These are phyloP conservation scores for Metacarcinus magister DNA, from an alignment of 2,888 invertebrate species.

Conservation along the genomic window DNA sequence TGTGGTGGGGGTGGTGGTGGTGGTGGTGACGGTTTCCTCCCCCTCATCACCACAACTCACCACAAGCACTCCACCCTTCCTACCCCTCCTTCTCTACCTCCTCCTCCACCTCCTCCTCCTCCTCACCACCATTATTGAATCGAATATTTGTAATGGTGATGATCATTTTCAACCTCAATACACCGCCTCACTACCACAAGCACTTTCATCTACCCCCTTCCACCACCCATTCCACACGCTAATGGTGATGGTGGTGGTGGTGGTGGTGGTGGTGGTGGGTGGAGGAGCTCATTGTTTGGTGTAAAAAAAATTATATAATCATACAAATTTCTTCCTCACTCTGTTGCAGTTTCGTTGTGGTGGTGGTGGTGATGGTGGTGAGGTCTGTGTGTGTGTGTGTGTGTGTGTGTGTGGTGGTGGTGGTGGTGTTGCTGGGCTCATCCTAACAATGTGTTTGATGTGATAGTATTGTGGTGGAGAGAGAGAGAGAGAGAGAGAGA, in stretches of 20 bases:
- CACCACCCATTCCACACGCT: no score
- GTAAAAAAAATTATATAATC: no score
- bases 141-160: no score
- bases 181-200: no score
- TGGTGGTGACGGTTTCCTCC: not conserved
- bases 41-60: not conserved
- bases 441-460: no score
- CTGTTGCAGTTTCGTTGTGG: no score
- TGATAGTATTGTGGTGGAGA: not conserved
- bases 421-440: not conserved
- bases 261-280: not conserved
- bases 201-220: no score
- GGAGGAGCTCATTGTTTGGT: not conserved
- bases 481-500: no score
- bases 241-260: not conserved
- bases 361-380: no score
- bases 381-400: no score
- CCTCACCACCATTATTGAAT: not conserved
- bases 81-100: not conserved
- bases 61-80: not conserved
- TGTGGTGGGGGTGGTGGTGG: conserved; percentile 30
- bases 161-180: no score
- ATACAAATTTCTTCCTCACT: no score
- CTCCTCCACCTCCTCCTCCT: not conserved
- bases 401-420: not conserved